A percentile compares a stretch with the other conserved stretches of the same genome.
Evolutionary conservation across 2,113 vertebrate genomes (phyloP).

Genomic region (Damaliscus lunatus): DNA sequence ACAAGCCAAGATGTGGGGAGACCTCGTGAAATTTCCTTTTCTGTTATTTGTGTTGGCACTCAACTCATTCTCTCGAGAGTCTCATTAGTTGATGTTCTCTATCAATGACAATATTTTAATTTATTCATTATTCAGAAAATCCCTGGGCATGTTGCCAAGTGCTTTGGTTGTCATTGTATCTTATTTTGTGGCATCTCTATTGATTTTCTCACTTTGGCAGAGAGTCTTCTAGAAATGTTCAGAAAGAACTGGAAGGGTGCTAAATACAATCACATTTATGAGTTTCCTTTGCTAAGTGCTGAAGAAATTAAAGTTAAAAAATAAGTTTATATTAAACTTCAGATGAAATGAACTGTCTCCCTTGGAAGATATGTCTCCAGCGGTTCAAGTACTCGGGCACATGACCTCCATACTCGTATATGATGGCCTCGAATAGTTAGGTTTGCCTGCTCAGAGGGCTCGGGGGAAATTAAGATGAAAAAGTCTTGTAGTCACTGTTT

Average conservation of each 20-base stretch:
- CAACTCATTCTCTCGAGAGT: background rate
- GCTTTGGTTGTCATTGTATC: background rate
- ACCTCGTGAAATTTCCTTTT: background rate
- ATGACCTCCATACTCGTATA: background rate
- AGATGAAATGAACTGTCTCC: background rate
- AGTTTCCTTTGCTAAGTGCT: background rate
- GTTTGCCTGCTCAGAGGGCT: background rate
- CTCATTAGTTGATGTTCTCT: background rate
- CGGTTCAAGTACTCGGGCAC: fast-evolving
- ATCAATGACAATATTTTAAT: background rate
- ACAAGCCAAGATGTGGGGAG: background rate
- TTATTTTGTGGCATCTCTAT: background rate
- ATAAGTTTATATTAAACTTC: background rate
- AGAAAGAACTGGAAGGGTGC: background rate
- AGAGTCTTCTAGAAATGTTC: background rate
- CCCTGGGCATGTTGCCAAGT: background rate
- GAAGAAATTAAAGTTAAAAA: background rate
- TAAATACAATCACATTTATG: background rate
- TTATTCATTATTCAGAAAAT: background rate
- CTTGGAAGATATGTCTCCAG: background rate
- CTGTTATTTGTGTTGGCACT: background rate
- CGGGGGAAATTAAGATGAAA: background rate
- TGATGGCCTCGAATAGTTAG: background rate
- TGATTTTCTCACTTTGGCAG: background rate
- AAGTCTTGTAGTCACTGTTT: background rate